Evolutionary conservation across 2,888 invertebrate species (phyloP).

Genomic region (Dolichopus griseipennis): DNA sequence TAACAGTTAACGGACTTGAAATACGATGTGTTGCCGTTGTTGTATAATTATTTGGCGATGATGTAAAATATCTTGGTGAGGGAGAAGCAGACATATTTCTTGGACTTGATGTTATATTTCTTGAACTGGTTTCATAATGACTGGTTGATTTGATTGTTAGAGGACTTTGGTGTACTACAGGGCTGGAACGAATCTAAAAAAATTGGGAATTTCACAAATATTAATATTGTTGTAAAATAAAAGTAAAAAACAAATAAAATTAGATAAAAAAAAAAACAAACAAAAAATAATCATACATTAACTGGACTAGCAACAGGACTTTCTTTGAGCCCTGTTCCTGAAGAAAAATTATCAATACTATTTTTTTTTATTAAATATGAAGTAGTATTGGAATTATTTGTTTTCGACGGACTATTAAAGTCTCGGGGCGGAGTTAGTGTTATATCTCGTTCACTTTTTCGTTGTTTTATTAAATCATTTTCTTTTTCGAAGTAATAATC

Average conservation of each 20-base stretch:
- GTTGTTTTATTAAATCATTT: slow-evolving; percentile 36
- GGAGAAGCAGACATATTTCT: slow-evolving; percentile 39
- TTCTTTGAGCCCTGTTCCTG: slow-evolving; percentile 31
- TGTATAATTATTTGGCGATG: slow-evolving; percentile 49
- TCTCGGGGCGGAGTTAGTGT: slow-evolving; percentile 38
- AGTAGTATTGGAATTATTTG: slow-evolving; percentile 22
- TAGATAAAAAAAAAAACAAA: slow-evolving; percentile 3
- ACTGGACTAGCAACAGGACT: slow-evolving; percentile 41
- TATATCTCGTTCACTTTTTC: slow-evolving; percentile 31
- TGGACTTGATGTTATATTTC: slow-evolving; percentile 37
- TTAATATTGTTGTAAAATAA: not conserved
- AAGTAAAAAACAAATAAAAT: slow-evolving; percentile 11
- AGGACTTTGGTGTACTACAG: slow-evolving; percentile 37
- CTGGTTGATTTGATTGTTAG: slow-evolving; percentile 41
- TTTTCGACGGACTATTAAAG: slow-evolving; percentile 26
- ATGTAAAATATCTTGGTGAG: slow-evolving; percentile 40
- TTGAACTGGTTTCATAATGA: slow-evolving; percentile 35
- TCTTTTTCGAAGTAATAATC: slow-evolving; percentile 44
- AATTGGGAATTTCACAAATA: not conserved
- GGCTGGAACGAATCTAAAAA: slow-evolving; percentile 39
- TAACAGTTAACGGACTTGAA: slow-evolving; percentile 36
- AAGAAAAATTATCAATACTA: slow-evolving; percentile 22
- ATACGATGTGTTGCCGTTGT: slow-evolving; percentile 45
- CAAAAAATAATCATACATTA: slow-evolving; percentile 32
- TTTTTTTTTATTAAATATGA: slow-evolving; percentile 21